Conservation (phyloP, 2,888 invertebrate species). For the Drosophila borborema region DNA sequence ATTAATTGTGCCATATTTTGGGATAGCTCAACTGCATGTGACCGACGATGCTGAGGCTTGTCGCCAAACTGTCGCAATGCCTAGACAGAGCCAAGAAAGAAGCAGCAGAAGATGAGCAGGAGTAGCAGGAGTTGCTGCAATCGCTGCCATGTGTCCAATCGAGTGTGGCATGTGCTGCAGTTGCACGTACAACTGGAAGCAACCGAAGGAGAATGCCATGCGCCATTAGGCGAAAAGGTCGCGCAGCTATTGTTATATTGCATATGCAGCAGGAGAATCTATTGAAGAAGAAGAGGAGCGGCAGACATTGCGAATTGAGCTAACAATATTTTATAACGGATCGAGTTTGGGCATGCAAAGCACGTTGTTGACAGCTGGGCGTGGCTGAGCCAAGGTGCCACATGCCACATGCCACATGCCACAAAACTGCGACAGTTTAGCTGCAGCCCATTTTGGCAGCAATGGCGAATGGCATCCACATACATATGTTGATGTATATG, state of each 20-base stretch:
- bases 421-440: slow-evolving; percentile 41
- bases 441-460: slow-evolving; percentile 54
- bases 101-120: not conserved
- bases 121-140: slow-evolving; percentile 15
- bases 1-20: slow-evolving; percentile 36
- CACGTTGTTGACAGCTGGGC: slow-evolving; percentile 74
- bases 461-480: slow-evolving; percentile 1
- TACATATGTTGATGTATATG: not conserved
- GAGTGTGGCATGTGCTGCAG: slow-evolving; percentile 32
- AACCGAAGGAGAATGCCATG: slow-evolving; percentile 19
- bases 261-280: slow-evolving; percentile 19
- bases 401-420: slow-evolving; percentile 19
- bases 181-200: slow-evolving; percentile 46
- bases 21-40: slow-evolving; percentile 9
- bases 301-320: slow-evolving; percentile 35
- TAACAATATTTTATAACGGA: slow-evolving; percentile 54
- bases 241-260: slow-evolving; percentile 55
- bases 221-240: slow-evolving; percentile 56
- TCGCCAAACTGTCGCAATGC: slow-evolving; percentile 34
- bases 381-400: slow-evolving; percentile 53
- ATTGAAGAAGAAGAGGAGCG: not conserved
- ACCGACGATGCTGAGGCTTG: not conserved
- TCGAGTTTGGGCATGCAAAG: slow-evolving; percentile 63
- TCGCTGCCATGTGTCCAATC: slow-evolving; percentile 19
- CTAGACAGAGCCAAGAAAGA: slow-evolving; percentile 13